phyloP scores from a whole-genome alignment of 2,113 vertebrate genomes.

The Oreochromis spilurus region DNA sequence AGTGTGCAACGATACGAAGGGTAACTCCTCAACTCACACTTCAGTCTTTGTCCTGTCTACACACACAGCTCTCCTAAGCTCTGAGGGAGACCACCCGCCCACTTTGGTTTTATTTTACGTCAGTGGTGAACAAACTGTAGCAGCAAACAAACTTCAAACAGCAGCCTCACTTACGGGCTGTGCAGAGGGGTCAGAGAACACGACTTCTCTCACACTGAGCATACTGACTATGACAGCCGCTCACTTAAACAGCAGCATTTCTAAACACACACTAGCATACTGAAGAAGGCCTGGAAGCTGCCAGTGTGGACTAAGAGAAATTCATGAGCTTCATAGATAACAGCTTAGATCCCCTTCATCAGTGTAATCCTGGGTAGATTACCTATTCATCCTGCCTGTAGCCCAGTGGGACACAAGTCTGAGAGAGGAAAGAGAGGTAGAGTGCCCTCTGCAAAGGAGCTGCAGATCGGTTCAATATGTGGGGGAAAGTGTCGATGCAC shows the following conservation, averaged over 20 bases:
- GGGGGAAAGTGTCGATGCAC: not conserved
- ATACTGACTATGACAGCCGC: rapidly evolving
- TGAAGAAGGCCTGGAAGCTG: conserved; percentile 3
- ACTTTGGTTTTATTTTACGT: conserved; percentile 9
- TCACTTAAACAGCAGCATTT: not conserved
- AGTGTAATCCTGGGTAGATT: conserved; percentile 41
- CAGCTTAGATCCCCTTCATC: conserved; percentile 1
- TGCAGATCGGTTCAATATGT: not conserved
- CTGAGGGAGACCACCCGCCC: not conserved
- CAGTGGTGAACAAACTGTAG: not conserved
- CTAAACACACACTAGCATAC: not conserved
- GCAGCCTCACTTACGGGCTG: not conserved
- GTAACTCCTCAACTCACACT: not conserved
- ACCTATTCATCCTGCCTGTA: conserved; percentile 23
- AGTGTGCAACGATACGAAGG: not conserved
- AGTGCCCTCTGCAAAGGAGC: not conserved
- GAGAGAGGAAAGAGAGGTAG: not conserved
- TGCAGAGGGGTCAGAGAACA: not conserved
- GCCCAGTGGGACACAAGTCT: not conserved
- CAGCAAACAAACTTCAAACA: not conserved
- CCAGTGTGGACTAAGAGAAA: conserved; percentile 8
- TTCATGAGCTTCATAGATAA: not conserved
- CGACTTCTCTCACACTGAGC: not conserved
- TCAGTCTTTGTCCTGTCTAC: not conserved
- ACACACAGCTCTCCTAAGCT: not conserved